Conservation (phyloP, 1,140 invertebrate genomes). For the Lycorma delicatula region DNA sequence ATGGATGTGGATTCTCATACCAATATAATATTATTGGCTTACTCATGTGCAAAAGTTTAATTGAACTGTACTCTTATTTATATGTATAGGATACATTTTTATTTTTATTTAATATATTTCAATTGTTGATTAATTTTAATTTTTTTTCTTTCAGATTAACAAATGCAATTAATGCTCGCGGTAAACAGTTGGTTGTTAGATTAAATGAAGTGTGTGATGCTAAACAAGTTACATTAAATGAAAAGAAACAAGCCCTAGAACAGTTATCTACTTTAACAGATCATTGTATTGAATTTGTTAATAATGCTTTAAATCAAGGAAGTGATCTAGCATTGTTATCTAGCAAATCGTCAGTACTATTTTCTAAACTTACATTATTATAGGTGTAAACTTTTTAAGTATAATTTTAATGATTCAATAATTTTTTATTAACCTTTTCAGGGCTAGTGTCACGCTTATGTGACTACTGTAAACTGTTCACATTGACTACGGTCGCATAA, state of each 20-base stretch:
- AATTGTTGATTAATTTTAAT: slow-evolving; percentile 7
- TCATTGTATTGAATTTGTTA: slow-evolving; percentile 77
- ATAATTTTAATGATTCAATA: no score
- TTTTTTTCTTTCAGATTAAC: slow-evolving; percentile 52
- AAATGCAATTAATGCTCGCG: slow-evolving; percentile 70
- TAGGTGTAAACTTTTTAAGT: no score
- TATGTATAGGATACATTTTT: not conserved
- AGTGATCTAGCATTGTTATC: slow-evolving; percentile 75
- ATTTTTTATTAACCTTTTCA: no score
- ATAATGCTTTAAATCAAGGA: slow-evolving; percentile 64
- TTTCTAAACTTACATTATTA: slow-evolving; percentile 11
- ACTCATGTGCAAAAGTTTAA: not conserved
- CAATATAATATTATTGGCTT: no score
- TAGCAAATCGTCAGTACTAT: slow-evolving; percentile 60
- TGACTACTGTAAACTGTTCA: no score
- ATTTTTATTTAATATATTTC: slow-evolving; percentile 9
- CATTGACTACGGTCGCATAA: no score
- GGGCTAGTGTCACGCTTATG: no score
- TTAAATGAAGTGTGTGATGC: slow-evolving; percentile 74
- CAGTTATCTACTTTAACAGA: slow-evolving; percentile 72
- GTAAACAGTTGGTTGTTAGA: slow-evolving; percentile 67
- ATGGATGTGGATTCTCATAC: no score
- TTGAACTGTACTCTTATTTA: not conserved
- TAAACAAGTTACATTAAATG: slow-evolving; percentile 70
- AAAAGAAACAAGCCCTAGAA: slow-evolving; percentile 71